phyloP scores from a whole-genome alignment of 2,888 invertebrate species.

The Leucophora obtusa region DNA sequence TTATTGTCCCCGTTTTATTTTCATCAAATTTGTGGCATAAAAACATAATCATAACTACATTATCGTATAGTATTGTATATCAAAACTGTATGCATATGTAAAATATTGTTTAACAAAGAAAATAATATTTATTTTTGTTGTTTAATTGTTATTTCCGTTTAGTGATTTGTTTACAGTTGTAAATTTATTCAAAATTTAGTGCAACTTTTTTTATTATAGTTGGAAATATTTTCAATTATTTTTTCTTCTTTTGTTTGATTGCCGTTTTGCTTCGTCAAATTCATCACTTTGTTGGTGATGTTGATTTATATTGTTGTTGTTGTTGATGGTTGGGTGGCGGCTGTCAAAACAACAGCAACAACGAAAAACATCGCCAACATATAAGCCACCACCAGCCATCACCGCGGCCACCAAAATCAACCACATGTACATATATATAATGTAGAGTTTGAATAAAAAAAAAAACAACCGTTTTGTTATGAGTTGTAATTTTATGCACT shows the following conservation, averaged over 20 bases:
- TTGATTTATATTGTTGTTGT: constrained; percentile 10
- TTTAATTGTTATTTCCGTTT: constrained; percentile 54
- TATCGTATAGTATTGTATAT: neutral
- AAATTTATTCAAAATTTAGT: neutral
- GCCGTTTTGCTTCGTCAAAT: constrained; percentile 7
- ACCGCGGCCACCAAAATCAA: neutral
- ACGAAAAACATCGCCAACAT: neutral
- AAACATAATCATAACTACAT: neutral
- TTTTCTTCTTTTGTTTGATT: constrained; percentile 2
- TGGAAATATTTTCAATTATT: neutral
- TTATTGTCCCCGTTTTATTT: neutral
- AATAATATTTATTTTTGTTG: constrained; percentile 6
- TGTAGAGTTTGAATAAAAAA: neutral
- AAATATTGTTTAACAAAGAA: neutral
- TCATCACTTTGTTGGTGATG: constrained; percentile 1
- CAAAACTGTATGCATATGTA: neutral
- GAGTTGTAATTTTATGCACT: constrained; percentile 37
- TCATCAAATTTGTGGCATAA: neutral
- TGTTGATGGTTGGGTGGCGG: constrained; percentile 18
- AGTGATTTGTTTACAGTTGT: constrained; percentile 45
- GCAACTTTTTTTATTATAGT: neutral
- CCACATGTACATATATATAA: neutral
- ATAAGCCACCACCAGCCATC: neutral
- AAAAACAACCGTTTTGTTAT: constrained; percentile 21
- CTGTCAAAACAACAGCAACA: constrained; percentile 11